Evolutionary conservation across 2,888 invertebrate species (phyloP).

Genomic region (Cephus nigrinus): DNA sequence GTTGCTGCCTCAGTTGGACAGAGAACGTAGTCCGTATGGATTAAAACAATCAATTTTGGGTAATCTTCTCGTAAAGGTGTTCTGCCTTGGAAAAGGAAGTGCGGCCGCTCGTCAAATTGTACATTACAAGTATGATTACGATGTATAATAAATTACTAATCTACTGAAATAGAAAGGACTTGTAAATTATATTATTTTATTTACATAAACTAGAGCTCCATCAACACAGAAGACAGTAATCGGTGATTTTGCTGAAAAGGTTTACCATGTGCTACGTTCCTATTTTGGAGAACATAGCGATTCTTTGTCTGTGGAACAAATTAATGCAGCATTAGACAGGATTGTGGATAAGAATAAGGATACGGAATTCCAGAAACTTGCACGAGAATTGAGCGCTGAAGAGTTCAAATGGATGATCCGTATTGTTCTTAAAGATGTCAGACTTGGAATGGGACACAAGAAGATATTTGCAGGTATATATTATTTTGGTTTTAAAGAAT

Average conservation of each 20-base stretch:
- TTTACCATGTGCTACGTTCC: slow-evolving; percentile 76
- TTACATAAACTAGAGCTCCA: slow-evolving; percentile 65
- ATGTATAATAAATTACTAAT: slow-evolving; percentile 1
- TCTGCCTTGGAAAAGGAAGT: slow-evolving; percentile 78
- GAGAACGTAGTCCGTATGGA: slow-evolving; percentile 84
- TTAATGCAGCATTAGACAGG: slow-evolving; percentile 81
- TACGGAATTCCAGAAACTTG: slow-evolving; percentile 74
- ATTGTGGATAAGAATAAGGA: slow-evolving; percentile 78
- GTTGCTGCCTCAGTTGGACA: slow-evolving; percentile 82
- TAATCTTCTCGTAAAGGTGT: slow-evolving; percentile 78
- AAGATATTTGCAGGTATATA: slow-evolving; percentile 71
- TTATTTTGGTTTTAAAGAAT: not conserved
- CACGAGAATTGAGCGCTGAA: slow-evolving; percentile 75
- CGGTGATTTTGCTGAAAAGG: slow-evolving; percentile 85
- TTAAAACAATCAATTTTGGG: slow-evolving; percentile 83
- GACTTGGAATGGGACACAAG: slow-evolving; percentile 78
- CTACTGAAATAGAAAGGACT: slow-evolving; percentile 2
- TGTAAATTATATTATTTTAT: slow-evolving; percentile 14
- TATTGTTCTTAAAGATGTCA: slow-evolving; percentile 87
- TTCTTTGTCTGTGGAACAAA: slow-evolving; percentile 73
- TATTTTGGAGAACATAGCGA: slow-evolving; percentile 66
- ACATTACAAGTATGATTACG: slow-evolving; percentile 65
- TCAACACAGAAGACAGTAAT: slow-evolving; percentile 67
- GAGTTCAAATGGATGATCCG: slow-evolving; percentile 93
- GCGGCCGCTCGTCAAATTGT: slow-evolving; percentile 69